Base-by-base conservation (phyloP, 2,113 vertebrate genomes). In the Scytalopus superciliaris region DNA sequence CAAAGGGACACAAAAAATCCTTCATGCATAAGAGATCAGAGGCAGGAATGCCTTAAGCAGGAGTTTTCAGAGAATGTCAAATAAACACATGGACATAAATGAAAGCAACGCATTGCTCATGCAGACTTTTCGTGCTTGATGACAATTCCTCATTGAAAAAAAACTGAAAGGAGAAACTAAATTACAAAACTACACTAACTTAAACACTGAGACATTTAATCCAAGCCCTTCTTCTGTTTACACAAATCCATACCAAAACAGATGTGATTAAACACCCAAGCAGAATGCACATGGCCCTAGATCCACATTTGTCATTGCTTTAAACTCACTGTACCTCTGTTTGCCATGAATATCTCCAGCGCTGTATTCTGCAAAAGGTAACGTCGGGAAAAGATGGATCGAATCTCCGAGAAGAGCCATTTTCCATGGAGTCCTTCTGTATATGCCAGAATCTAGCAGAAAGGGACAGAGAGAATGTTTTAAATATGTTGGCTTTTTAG, bases 401-500 rank as follows among this genome's bases (percentile, higher is more conserved):
- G 98, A 91, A 99, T 99, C 97, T 99, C 99, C 33, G 99, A 98
- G 95, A 99, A 99, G 60, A 99, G 98, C 99, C 99, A 99, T 98
- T 99, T 99, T 75, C 99, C 99, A 93, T 99, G 99, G 33, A 99
- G 98, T n/a, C 99, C 99, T 90, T 99, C 99, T 6, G 99, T 99
- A 76, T 99, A 99, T 25, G 98, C 97, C 88, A 99, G 96, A 95
- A 99, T 99, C 99, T 99, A 96, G 87, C 24, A 94, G 66, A 86
- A 70, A 72, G 3, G 90, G 19, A 44, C 10, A 63, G 7, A 56
- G 14, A 84, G 3, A 47, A n/a, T 14, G 23, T 85, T 93, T 76
- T 15, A 76, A 90, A 62, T 19, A 73, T 3, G 2, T 55, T 74
- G 27, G 49, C 27, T 68, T 3, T 22, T 33, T 4, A 73, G 14